A percentile compares a stretch with the other conserved stretches of the same genome.
Conservation (phyloP, 1,140 invertebrate genomes). For the Penaeus indicus region DNA sequence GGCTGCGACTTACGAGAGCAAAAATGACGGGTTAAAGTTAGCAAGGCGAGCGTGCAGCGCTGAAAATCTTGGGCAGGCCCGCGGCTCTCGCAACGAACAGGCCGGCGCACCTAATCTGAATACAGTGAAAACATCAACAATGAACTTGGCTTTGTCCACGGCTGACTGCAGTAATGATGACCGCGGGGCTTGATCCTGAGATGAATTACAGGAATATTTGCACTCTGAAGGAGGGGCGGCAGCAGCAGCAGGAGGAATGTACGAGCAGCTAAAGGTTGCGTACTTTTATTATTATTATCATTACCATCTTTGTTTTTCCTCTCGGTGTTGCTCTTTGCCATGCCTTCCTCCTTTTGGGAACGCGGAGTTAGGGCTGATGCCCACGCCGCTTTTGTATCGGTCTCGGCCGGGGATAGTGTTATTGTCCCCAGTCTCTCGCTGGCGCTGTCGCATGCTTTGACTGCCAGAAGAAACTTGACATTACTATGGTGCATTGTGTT, state of each 20-base stretch:
- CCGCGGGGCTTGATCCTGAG: conserved; percentile 57
- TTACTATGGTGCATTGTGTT: too few relatives aligned
- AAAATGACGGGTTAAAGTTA: conserved; percentile 2
- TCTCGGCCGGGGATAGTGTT: too few relatives aligned
- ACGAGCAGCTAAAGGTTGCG: conserved; percentile 6
- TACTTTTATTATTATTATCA: not conserved
- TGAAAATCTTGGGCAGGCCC: conserved; percentile 57
- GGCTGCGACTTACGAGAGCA: not conserved
- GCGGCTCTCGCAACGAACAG: conserved; percentile 13
- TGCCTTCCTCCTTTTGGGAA: too few relatives aligned
- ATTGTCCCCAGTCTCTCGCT: too few relatives aligned
- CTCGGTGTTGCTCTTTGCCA: too few relatives aligned
- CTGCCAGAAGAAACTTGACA: too few relatives aligned
- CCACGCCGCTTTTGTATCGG: too few relatives aligned
- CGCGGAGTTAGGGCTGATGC: too few relatives aligned
- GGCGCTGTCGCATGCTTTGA: too few relatives aligned
- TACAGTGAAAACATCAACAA: conserved; percentile 63
- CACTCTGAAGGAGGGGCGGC: conserved; percentile 38
- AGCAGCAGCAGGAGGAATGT: not conserved
- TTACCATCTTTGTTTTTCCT: not conserved
- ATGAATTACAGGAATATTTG: conserved; percentile 64
- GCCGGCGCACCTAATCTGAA: conserved; percentile 54
- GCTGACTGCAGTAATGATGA: conserved; percentile 60
- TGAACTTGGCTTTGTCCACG: conserved; percentile 62
- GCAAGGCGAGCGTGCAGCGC: conserved; percentile 5